These are phyloP conservation scores for Plusia festucae DNA, from an alignment of 2,888 invertebrate species.

Conservation along the genomic window DNA sequence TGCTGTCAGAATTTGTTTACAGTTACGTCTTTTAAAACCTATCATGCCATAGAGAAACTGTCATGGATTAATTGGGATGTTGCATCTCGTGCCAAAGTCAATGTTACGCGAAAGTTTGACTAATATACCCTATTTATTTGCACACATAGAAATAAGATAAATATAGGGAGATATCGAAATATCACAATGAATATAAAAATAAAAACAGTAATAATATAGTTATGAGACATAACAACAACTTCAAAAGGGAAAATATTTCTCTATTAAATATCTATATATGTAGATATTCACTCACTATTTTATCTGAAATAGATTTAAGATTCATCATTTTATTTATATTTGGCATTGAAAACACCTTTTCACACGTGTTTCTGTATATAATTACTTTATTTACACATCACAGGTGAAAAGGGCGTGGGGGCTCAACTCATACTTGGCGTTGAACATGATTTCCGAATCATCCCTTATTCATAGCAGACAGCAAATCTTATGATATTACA, in stretches of 20 bases:
- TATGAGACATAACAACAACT: no score
- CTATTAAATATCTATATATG: no score
- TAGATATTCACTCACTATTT: no score
- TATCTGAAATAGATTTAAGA: background rate
- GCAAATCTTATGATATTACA: constrained; percentile 30
- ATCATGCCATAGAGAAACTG: constrained; percentile 28
- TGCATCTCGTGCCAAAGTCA: constrained; percentile 24
- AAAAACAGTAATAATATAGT: no score
- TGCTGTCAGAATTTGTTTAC: constrained; percentile 26
- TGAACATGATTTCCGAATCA: background rate
- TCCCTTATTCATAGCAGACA: constrained; percentile 22
- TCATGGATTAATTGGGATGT: constrained; percentile 32
- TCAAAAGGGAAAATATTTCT: background rate
- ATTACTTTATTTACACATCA: constrained; percentile 10
- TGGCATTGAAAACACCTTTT: background rate
- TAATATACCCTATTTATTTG: background rate
- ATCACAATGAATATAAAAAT: no score
- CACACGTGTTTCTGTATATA: constrained; percentile 12
- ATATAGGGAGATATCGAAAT: no score
- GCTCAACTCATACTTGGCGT: constrained; percentile 20
- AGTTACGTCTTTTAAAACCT: constrained; percentile 12
- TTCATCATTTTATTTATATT: constrained; percentile 1
- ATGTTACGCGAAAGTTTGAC: constrained; percentile 17
- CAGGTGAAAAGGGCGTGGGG: constrained; percentile 13
- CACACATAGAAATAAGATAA: background rate